These are phyloP conservation scores for Xestia sexstrigata DNA, from an alignment of 2,888 invertebrate species.

Conservation along the genomic window DNA sequence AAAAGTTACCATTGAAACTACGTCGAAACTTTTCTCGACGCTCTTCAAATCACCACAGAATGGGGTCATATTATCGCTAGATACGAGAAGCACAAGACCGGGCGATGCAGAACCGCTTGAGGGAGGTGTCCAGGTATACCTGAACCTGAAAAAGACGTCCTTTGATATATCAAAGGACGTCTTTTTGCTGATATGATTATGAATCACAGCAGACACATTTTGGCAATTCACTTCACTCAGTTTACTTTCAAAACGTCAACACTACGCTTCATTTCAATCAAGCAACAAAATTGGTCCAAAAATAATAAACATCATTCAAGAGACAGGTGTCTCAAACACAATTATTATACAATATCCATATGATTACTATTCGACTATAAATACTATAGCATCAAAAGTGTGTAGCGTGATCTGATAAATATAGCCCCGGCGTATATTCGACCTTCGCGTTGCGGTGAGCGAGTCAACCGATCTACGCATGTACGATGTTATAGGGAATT, in stretches of 20 bases:
- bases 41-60: neutral
- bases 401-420: slow-evolving; percentile 65
- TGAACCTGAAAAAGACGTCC: no score
- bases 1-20: neutral
- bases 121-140: neutral
- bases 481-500: slow-evolving; percentile 51
- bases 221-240: neutral
- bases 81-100: neutral
- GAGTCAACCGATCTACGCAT: slow-evolving; percentile 63
- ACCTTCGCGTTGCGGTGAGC: slow-evolving; percentile 73
- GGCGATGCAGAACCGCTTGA: neutral
- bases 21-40: neutral
- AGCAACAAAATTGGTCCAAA: slow-evolving; percentile 7
- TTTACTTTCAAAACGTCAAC: slow-evolving; percentile 11
- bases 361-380: slow-evolving; percentile 46
- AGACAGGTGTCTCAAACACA: slow-evolving; percentile 46
- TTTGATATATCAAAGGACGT: no score
- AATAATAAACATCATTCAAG: slow-evolving; percentile 21
- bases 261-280: slow-evolving; percentile 9
- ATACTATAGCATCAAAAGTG: slow-evolving; percentile 57
- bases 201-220: neutral
- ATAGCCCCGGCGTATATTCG: slow-evolving; percentile 65
- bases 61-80: neutral
- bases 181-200: neutral
- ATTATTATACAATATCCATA: slow-evolving; percentile 32